A percentile compares a stretch with the other conserved stretches of the same genome.
These are phyloP conservation scores for Eupeodes luniger DNA, from an alignment of 2,888 invertebrate genomes.

Conservation along the genomic window DNA sequence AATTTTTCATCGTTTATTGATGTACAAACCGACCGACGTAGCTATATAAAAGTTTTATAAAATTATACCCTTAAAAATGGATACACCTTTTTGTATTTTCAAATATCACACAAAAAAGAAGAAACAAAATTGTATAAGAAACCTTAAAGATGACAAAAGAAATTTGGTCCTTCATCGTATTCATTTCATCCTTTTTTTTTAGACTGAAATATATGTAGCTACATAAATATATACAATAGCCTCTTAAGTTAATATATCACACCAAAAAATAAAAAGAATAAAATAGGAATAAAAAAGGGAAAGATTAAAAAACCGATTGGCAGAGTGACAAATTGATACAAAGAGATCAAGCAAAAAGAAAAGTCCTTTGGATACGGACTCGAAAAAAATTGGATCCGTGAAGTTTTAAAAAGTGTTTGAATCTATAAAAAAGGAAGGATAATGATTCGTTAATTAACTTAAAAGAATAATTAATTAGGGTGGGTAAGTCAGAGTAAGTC, in stretches of 20 bases:
- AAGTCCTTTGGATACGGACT: too few relatives aligned
- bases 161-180: neutral
- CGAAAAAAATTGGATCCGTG: neutral
- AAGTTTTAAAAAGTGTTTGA: neutral
- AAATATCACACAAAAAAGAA: neutral
- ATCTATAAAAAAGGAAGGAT: neutral
- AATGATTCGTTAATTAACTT: constrained; percentile 5
- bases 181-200: neutral
- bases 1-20: constrained; percentile 12
- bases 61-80: neutral
- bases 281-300: neutral
- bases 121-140: too few relatives aligned
- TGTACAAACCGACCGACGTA: neutral
- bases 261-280: neutral
- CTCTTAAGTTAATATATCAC: neutral
- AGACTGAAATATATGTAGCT: too few relatives aligned
- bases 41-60: neutral
- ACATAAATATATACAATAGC: neutral
- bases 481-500: neutral
- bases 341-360: neutral
- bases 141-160: neutral
- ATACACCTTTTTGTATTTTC: neutral
- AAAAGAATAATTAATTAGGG: neutral
- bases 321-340: constrained; percentile 23
- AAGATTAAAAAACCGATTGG: constrained; percentile 14